A percentile compares a stretch with the other conserved stretches of the same genome.
These are phyloP conservation scores for Solea solea DNA, from an alignment of 2,113 vertebrate species.

Conservation along the genomic window DNA sequence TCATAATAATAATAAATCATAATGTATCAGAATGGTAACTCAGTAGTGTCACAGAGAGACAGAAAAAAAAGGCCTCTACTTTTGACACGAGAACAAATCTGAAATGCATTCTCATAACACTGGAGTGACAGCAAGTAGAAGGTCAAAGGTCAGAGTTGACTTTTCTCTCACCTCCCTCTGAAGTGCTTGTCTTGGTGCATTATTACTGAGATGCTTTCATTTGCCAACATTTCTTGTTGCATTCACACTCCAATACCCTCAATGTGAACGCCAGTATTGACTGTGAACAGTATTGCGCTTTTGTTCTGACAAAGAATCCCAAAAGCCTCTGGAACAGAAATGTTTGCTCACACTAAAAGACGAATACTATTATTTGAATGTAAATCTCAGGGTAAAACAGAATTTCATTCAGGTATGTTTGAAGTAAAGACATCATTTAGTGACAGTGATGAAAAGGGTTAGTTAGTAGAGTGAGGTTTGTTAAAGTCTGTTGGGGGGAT, in stretches of 20 bases:
- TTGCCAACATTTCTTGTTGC: neutral
- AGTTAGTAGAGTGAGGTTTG: neutral
- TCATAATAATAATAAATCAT: too few relatives aligned
- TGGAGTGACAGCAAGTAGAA: conserved; percentile 10
- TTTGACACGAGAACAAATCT: too few relatives aligned
- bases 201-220: neutral
- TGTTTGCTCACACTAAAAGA: neutral
- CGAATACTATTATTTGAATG: neutral
- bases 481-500: neutral
- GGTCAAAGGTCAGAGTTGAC: conserved; percentile 1
- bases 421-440: neutral
- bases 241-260: too few relatives aligned
- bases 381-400: neutral
- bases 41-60: too few relatives aligned
- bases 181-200: neutral
- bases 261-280: too few relatives aligned
- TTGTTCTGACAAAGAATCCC: neutral
- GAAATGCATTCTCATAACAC: neutral
- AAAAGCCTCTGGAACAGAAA: neutral
- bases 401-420: neutral
- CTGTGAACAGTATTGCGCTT: too few relatives aligned
- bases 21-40: too few relatives aligned
- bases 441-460: neutral
- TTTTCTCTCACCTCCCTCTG: conserved; percentile 2
- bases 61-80: too few relatives aligned